phyloP scores from a whole-genome alignment of 2,113 vertebrate genomes.

The Polypterus senegalus region DNA sequence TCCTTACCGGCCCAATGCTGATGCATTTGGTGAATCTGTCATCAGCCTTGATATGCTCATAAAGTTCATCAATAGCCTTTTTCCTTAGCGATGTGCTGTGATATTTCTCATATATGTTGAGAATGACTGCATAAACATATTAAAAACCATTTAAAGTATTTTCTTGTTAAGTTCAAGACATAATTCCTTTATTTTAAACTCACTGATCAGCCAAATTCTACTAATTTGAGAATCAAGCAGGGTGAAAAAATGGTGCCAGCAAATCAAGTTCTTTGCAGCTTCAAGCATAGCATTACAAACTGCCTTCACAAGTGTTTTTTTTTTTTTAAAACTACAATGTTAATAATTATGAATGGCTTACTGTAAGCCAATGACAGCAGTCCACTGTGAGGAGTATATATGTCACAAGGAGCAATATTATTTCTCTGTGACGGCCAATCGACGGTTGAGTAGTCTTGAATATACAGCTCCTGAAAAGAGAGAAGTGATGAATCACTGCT shows the following conservation, averaged over 20 bases:
- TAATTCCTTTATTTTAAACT: no score
- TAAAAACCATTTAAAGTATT: not conserved
- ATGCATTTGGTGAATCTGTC: constrained; percentile 83
- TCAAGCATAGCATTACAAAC: no score
- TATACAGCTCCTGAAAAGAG: constrained; percentile 71
- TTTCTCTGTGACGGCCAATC: constrained; percentile 79
- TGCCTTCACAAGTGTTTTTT: no score
- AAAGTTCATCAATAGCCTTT: constrained; percentile 54
- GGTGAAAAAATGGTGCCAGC: no score
- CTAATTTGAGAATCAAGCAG: no score
- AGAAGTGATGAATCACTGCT: not conserved
- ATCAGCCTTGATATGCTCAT: constrained; percentile 76
- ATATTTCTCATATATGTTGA: constrained; percentile 76
- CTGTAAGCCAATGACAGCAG: constrained; percentile 59
- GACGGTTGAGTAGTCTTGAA: constrained; percentile 73
- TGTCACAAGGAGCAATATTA: constrained; percentile 65
- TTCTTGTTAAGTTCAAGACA: not conserved
- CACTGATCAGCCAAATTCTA: no score
- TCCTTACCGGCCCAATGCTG: constrained; percentile 79
- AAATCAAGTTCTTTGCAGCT: no score
- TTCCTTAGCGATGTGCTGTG: constrained; percentile 59
- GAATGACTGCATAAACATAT: constrained; percentile 42
- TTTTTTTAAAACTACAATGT: no score
- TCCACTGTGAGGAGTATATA: constrained; percentile 79
- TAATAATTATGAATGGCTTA: constrained; percentile 27